A percentile compares a stretch with the other conserved stretches of the same genome.
These are phyloP conservation scores for Mastomys natalensis DNA, from an alignment of 2,113 vertebrate genomes.

Conservation along the genomic window DNA sequence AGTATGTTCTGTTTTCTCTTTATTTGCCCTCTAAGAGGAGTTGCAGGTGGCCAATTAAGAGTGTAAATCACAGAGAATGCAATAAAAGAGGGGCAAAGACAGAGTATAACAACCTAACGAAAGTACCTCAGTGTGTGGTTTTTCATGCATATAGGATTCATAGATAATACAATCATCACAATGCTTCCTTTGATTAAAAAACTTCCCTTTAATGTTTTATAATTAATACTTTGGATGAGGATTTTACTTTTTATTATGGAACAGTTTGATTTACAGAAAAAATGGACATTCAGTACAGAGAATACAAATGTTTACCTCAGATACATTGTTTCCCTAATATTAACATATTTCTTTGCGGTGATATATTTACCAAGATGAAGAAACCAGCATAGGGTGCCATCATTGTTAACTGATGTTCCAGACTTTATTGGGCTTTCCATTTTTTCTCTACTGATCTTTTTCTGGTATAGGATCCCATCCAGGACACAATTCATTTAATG, in stretches of 20 bases:
- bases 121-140: background rate
- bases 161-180: background rate
- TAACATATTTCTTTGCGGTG: constrained; percentile 27
- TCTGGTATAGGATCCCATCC: constrained; percentile 37
- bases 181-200: constrained; percentile 1
- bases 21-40: constrained; percentile 5
- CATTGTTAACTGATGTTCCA: constrained; percentile 34
- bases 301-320: background rate
- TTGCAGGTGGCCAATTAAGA: background rate
- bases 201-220: constrained; percentile 6
- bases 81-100: constrained; percentile 46
- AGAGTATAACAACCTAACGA: background rate
- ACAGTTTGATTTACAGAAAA: constrained; percentile 55
- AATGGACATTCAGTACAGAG: constrained; percentile 9
- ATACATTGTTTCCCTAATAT: constrained; percentile 19
- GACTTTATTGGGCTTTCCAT: background rate
- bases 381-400: background rate
- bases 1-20: constrained; percentile 4
- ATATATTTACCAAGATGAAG: constrained; percentile 51
- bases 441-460: constrained; percentile 62
- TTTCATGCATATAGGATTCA: background rate
- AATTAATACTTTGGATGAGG: background rate
- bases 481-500: constrained; percentile 52
- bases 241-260: constrained; percentile 35
- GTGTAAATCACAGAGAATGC: background rate